These are phyloP conservation scores for Dromaius novaehollandiae DNA, from an alignment of 2,113 vertebrate species.

Conservation along the genomic window DNA sequence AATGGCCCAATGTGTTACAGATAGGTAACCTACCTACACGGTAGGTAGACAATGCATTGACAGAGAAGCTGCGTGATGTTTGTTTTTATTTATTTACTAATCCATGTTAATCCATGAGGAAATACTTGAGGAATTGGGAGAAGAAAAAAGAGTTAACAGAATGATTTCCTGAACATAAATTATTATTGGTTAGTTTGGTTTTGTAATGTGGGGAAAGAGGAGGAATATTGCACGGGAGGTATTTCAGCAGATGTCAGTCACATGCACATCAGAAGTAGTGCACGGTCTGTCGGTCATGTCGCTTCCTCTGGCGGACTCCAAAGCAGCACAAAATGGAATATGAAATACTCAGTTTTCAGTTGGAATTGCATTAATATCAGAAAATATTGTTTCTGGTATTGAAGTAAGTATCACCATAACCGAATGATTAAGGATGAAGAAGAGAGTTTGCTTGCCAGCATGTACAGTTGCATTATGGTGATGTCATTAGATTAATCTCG, in stretches of 20 bases:
- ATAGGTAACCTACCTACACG: no score
- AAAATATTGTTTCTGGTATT: neutral
- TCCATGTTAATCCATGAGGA: neutral
- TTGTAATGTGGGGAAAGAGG: neutral
- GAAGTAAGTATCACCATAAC: neutral
- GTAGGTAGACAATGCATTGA: neutral
- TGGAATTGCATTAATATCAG: neutral
- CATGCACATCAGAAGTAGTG: neutral
- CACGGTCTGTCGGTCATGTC: neutral
- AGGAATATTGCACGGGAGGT: neutral
- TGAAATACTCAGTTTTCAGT: neutral
- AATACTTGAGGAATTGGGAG: neutral
- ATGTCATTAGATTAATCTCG: neutral
- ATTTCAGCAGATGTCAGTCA: neutral
- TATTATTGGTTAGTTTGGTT: neutral
- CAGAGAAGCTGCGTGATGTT: neutral
- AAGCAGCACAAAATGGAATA: neutral
- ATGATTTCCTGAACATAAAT: neutral
- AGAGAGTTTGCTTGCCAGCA: accelerated
- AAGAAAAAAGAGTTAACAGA: neutral
- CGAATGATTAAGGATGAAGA: neutral
- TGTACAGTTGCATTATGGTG: neutral
- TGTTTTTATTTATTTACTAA: neutral
- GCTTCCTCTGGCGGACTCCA: neutral
- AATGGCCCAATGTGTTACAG: accelerated